phyloP scores from a whole-genome alignment of 2,888 invertebrate genomes.

The Carterocephalus palaemon region DNA sequence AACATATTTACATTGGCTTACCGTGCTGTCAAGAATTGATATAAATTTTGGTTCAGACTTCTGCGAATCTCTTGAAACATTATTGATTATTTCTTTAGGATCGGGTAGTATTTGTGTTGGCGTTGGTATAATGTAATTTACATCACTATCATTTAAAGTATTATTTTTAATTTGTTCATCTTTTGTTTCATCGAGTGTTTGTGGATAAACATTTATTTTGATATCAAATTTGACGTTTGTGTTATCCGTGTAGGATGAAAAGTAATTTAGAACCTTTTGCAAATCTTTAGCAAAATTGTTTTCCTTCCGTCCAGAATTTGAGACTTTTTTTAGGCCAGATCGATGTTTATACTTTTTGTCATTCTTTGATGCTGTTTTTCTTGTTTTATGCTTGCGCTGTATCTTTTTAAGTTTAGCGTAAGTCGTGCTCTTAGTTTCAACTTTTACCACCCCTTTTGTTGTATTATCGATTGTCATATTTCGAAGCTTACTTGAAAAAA shows the following conservation, averaged over 20 bases:
- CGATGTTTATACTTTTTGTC: constrained; percentile 39
- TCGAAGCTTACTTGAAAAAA: constrained; percentile 18
- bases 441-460: background rate
- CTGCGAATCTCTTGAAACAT: background rate
- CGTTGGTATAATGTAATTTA: constrained; percentile 1
- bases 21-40: constrained; percentile 52
- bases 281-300: constrained; percentile 40
- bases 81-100: background rate
- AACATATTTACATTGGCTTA: constrained; percentile 50
- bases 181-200: constrained; percentile 9
- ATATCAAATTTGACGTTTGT: constrained; percentile 54
- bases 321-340: constrained; percentile 39
- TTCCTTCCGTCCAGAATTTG: constrained; percentile 29
- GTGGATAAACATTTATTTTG: constrained; percentile 49
- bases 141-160: background rate
- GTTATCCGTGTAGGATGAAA: constrained; percentile 40
- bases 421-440: background rate
- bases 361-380: constrained; percentile 24
- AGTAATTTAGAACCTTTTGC: constrained; percentile 46
- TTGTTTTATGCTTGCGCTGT: constrained; percentile 20
- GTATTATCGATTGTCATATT: background rate
- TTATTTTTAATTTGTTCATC: constrained; percentile 21
- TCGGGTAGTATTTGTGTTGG: background rate
- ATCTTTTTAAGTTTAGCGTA: constrained; percentile 15
- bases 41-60: constrained; percentile 42